These are phyloP conservation scores for Xyrichtys novacula DNA, from an alignment of 2,797 vertebrate species.

Conservation along the genomic window DNA sequence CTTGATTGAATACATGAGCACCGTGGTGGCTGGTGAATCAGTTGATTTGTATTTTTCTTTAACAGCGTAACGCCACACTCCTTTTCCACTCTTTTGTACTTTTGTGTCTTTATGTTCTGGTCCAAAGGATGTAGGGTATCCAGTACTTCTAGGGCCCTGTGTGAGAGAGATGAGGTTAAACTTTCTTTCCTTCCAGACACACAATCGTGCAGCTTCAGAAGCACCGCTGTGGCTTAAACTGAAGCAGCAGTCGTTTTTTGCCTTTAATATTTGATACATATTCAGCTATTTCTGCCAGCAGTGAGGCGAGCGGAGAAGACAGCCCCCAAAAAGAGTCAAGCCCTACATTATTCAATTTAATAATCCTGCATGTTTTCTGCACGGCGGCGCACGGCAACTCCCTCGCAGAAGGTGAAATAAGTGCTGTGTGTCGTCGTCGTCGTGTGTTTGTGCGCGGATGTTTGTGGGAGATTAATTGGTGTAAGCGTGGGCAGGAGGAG, in stretches of 20 bases:
- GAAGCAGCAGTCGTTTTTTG: constrained; percentile 7
- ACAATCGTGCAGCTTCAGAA: constrained; percentile 33
- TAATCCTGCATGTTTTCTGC: constrained; percentile 56
- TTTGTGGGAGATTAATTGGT: constrained; percentile 47
- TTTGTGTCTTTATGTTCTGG: no score
- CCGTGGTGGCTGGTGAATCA: neutral
- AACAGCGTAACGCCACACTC: no score
- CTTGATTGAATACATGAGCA: neutral
- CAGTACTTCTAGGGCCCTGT: no score
- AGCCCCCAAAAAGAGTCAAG: constrained; percentile 42
- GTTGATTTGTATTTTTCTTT: neutral
- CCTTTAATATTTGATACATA: constrained; percentile 76
- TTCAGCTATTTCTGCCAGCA: constrained; percentile 66
- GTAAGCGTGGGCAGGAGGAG: constrained; percentile 20
- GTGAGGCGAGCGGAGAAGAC: constrained; percentile 62
- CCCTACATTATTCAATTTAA: constrained; percentile 69
- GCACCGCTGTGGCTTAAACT: constrained; percentile 8
- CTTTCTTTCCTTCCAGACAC: constrained; percentile 8
- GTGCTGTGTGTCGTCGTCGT: constrained; percentile 9
- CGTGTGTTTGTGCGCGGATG: constrained; percentile 4
- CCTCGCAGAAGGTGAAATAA: constrained; percentile 39
- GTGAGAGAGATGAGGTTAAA: constrained; percentile 20
- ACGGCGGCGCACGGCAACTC: constrained; percentile 45
- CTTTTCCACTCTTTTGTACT: no score
- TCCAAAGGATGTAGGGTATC: no score